phyloP scores from a whole-genome alignment of 2,888 invertebrate genomes.

The Ectemnius lituratus region DNA sequence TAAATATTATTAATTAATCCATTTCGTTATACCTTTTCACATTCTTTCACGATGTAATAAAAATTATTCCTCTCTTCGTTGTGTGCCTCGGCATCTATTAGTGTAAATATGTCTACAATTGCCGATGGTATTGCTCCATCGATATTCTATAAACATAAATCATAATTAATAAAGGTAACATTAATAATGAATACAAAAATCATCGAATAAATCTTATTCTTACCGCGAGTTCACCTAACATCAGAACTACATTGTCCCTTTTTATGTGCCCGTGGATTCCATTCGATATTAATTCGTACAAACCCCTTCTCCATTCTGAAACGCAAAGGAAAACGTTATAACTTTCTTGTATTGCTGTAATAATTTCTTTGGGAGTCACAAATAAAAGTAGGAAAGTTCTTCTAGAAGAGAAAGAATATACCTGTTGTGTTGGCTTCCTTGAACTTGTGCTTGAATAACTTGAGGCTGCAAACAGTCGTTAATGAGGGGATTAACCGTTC shows the following conservation, averaged over 20 bases:
- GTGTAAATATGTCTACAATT: slow-evolving; percentile 90
- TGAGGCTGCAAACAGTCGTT: slow-evolving; percentile 77
- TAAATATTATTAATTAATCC: background rate
- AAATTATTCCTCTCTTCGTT: slow-evolving; percentile 88
- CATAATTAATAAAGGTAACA: background rate
- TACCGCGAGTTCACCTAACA: slow-evolving; percentile 88
- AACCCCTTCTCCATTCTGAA: slow-evolving; percentile 84
- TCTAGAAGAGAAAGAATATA: too few relatives aligned
- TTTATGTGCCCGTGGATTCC: slow-evolving; percentile 88
- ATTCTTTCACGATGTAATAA: slow-evolving; percentile 87
- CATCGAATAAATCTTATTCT: slow-evolving; percentile 65
- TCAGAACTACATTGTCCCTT: slow-evolving; percentile 86
- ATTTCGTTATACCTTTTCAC: slow-evolving; percentile 83
- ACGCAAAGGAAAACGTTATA: slow-evolving; percentile 57
- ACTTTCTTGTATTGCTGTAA: too few relatives aligned
- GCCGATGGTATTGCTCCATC: slow-evolving; percentile 91
- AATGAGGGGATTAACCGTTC: slow-evolving; percentile 75
- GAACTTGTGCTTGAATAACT: slow-evolving; percentile 76
- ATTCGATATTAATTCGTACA: slow-evolving; percentile 90
- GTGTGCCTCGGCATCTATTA: slow-evolving; percentile 91
- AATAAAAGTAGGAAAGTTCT: too few relatives aligned
- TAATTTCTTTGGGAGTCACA: too few relatives aligned
- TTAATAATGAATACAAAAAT: background rate
- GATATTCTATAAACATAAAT: slow-evolving; percentile 80
- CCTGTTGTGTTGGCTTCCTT: slow-evolving; percentile 75